Evolutionary conservation across 1,140 invertebrate genomes (phyloP).

Genomic region (Trigoniulus corallinus): DNA sequence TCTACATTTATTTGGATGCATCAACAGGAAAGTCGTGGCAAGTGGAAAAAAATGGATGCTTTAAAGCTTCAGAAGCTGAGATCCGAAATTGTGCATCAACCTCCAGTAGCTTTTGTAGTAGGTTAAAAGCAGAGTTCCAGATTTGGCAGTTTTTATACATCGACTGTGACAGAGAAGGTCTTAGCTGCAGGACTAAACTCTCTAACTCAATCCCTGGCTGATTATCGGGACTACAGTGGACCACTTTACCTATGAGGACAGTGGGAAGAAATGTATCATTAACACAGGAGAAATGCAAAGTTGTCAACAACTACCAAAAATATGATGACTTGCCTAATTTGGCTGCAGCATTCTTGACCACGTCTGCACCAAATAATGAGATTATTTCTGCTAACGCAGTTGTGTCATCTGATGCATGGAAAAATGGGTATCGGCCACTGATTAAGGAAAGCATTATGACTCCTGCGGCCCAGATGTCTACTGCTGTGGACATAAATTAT

Average conservation of each 20-base stretch:
- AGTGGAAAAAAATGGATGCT: no score
- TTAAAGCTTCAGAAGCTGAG: conserved; percentile 54
- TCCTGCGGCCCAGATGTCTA: conserved; percentile 80
- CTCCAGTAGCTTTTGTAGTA: conserved; percentile 53
- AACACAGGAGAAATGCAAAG: no score
- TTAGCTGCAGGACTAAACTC: no score
- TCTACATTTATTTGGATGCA: no score
- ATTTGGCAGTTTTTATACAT: conserved; percentile 24
- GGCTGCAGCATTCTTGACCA: conserved; percentile 45
- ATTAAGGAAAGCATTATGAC: conserved; percentile 67
- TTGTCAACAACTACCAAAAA: no score
- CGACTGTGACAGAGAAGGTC: conserved; percentile 33
- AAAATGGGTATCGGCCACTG: conserved; percentile 64
- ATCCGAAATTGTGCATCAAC: conserved; percentile 53
- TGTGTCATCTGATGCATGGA: conserved; percentile 60
- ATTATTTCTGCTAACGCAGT: conserved; percentile 67
- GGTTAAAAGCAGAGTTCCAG: conserved; percentile 51
- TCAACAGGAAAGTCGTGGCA: no score
- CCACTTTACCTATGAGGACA: no score
- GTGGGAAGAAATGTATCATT: no score
- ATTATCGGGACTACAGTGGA: no score
- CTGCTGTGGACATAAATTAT: conserved; percentile 32
- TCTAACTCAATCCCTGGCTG: no score
- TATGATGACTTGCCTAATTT: conserved; percentile 35
- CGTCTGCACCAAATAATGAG: conserved; percentile 53